These are phyloP conservation scores for Drosophila persimilis DNA, from an alignment of 1,140 invertebrate species.

Conservation along the genomic window DNA sequence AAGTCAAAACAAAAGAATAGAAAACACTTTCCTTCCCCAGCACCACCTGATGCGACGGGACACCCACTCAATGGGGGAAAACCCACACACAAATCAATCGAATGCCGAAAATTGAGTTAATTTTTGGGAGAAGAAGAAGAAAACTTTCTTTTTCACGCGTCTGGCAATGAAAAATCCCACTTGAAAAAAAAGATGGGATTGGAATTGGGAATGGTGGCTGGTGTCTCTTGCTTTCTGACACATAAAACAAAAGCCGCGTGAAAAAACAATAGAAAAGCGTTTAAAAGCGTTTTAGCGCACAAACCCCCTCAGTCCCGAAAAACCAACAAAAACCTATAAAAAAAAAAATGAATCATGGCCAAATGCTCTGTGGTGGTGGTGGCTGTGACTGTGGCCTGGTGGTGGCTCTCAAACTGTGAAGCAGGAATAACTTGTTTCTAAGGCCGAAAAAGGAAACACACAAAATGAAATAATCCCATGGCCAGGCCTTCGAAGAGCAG, in stretches of 20 bases:
- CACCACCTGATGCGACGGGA: slow-evolving; percentile 11
- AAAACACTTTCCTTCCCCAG: slow-evolving; percentile 50
- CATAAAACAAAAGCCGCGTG: slow-evolving; percentile 57
- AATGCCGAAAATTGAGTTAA: slow-evolving; percentile 49
- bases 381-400: slow-evolving; percentile 29
- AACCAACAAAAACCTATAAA: background rate
- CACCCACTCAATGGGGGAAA: slow-evolving; percentile 51
- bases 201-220: too few relatives aligned
- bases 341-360: slow-evolving; percentile 74
- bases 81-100: slow-evolving; percentile 54
- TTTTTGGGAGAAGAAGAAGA: slow-evolving; percentile 31
- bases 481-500: slow-evolving; percentile 42
- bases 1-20: slow-evolving; percentile 40
- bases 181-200: slow-evolving; percentile 37
- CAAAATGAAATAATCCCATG: slow-evolving; percentile 83
- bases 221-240: slow-evolving; percentile 26
- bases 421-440: slow-evolving; percentile 82
- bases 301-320: slow-evolving; percentile 4
- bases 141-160: slow-evolving; percentile 83
- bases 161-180: slow-evolving; percentile 61
- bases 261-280: slow-evolving; percentile 54
- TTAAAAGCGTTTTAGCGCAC: slow-evolving; percentile 50
- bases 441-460: slow-evolving; percentile 79
- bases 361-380: slow-evolving; percentile 44
- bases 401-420: slow-evolving; percentile 53